These are phyloP conservation scores for Glossophaga mutica DNA, from an alignment of 2,797 vertebrate genomes.

Conservation along the genomic window DNA sequence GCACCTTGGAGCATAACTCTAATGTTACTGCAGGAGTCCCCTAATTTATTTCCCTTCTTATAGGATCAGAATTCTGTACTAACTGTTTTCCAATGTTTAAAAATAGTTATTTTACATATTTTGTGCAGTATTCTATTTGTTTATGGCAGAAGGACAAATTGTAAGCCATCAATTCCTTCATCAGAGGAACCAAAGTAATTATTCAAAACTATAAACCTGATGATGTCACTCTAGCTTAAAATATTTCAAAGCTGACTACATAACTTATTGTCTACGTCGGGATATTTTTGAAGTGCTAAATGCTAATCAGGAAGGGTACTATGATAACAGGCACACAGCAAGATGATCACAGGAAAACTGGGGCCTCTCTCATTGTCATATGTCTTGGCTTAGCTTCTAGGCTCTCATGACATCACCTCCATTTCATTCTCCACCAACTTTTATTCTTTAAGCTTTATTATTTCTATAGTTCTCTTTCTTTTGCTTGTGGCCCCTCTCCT, in stretches of 20 bases:
- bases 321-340: neutral
- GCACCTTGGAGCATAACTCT: neutral
- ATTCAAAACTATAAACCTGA: neutral
- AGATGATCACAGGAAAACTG: neutral
- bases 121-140: neutral
- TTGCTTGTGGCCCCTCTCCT: neutral
- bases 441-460: neutral
- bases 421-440: neutral
- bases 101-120: neutral
- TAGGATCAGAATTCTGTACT: neutral
- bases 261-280: neutral
- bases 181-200: neutral
- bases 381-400: neutral
- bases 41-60: neutral
- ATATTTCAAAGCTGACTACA: neutral
- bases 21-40: neutral
- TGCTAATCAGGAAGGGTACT: neutral
- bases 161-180: neutral
- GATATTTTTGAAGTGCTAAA: neutral
- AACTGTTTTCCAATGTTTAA: neutral
- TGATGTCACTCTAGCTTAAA: neutral
- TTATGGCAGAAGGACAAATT: neutral
- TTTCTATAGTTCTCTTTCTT: neutral
- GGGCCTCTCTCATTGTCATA: neutral
- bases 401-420: neutral